These are phyloP conservation scores for Melieria crassipennis DNA, from an alignment of 2,888 invertebrate genomes.

Conservation along the genomic window DNA sequence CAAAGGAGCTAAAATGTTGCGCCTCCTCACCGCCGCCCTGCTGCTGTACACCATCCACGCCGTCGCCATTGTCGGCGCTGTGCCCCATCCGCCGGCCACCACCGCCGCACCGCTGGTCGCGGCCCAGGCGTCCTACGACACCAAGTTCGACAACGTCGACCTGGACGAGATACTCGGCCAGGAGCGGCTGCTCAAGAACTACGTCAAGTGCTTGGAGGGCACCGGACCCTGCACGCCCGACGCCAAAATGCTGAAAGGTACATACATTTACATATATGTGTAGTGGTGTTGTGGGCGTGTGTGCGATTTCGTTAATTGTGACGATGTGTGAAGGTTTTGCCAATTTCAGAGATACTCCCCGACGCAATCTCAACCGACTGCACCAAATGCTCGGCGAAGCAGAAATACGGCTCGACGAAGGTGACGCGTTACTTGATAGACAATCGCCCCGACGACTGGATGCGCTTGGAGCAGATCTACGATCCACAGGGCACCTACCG, in stretches of 20 bases:
- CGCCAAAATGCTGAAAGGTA: constrained; percentile 77
- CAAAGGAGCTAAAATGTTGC: constrained; percentile 14
- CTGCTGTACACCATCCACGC: constrained; percentile 8
- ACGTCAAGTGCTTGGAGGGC: constrained; percentile 74
- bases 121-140: constrained; percentile 67
- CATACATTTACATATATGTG: constrained; percentile 9
- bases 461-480: constrained; percentile 70
- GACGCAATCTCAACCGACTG: constrained; percentile 78
- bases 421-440: constrained; percentile 70
- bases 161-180: constrained; percentile 74
- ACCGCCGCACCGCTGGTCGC: constrained; percentile 39
- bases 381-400: constrained; percentile 74
- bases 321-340: constrained; percentile 34
- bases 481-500: constrained; percentile 73
- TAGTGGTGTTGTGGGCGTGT: not conserved
- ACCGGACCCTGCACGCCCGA: constrained; percentile 75
- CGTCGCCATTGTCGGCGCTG: constrained; percentile 5
- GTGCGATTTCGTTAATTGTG: not conserved
- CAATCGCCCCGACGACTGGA: constrained; percentile 69
- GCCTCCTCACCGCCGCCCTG: constrained; percentile 12
- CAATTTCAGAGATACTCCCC: constrained; percentile 71
- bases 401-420: constrained; percentile 72
- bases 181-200: constrained; percentile 73
- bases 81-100: constrained; percentile 51
- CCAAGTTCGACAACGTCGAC: constrained; percentile 76